Evolutionary conservation across 2,888 invertebrate genomes (phyloP), one percentile per base, ranked within the genome.

Genomic region (Stenotaenia linearis): DNA sequence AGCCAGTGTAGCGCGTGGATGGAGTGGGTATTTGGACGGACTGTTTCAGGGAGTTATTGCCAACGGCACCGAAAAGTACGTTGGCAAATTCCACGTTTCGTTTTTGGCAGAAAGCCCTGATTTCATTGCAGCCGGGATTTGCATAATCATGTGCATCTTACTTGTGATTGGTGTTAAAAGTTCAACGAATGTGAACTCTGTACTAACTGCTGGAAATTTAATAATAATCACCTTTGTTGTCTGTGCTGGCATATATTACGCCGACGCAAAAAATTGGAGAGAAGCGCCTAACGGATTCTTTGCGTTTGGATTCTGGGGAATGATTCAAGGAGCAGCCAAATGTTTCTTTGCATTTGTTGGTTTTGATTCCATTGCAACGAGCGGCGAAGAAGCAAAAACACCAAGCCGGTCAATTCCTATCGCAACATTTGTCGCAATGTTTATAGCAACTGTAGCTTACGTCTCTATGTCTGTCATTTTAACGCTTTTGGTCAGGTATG

Each of bases 271-370:
- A 4, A 96, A 96, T 84, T 97, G 96, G 97, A 91, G 91, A 0
- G 89, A 88, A 75, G 88, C 90, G 35, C 74, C 37, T 12, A 37
- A 37, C n/a, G 94, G 94, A 0, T 93, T 95, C 83, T 88, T 93
- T 83, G 94, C 95, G 0, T 93, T 88, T 83, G 93, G 93, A 2
- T 89, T 92, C 80, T 89, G 90, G 21, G 95, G 95, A 0, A 92
- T 95, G 5, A 87, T 94, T 81, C 90, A 93, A 82, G 82, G 87
- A 0, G 95, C 96, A 0, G 95, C 96, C 0, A 94, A 95, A 0
- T 94, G 96, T 85, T 95, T 96, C 84, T 96, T 95, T 84, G 95
- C 95, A 0, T 97, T 94, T 84, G 93, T 96, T 7, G 95, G 96
- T 0, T 95, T 96, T 83, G 96, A 97, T 84, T 94, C 94, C 83